Conservation (phyloP, 2,113 vertebrate species). For the Serilophus lunatus region DNA sequence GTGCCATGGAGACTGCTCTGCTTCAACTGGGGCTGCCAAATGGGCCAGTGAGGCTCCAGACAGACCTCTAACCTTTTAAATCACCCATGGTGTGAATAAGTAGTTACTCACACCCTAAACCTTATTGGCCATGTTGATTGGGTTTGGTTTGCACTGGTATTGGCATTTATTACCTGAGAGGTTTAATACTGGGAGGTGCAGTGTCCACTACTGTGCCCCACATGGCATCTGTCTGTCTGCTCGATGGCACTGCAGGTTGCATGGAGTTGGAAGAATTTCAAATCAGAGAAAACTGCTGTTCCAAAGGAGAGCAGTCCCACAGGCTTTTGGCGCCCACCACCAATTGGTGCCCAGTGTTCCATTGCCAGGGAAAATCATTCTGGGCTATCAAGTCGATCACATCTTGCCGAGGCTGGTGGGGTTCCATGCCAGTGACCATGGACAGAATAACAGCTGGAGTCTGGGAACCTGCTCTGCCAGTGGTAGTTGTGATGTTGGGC, state of each 20-base stretch:
- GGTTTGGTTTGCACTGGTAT: not conserved
- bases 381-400: not conserved
- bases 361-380: not conserved
- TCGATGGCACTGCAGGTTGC: not conserved
- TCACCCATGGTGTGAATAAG: not conserved
- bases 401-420: not conserved
- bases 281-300: not conserved
- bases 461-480: not conserved
- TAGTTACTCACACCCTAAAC: not conserved
- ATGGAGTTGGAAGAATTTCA: not conserved
- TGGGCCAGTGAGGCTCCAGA: not conserved
- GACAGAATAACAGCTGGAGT: not conserved
- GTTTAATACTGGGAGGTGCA: not conserved
- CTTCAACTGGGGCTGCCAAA: not conserved
- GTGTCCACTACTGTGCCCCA: not conserved
- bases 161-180: not conserved
- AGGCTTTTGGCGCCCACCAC: not conserved
- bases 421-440: not conserved
- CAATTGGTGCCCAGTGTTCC: rapidly evolving
- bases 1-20: not conserved
- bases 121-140: not conserved
- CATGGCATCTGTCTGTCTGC: not conserved
- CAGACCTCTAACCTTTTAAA: not conserved
- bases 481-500: not conserved
- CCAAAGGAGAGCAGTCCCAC: rapidly evolving